phyloP scores from a whole-genome alignment of 2,888 invertebrate species.

The Ochropacha duplaris region DNA sequence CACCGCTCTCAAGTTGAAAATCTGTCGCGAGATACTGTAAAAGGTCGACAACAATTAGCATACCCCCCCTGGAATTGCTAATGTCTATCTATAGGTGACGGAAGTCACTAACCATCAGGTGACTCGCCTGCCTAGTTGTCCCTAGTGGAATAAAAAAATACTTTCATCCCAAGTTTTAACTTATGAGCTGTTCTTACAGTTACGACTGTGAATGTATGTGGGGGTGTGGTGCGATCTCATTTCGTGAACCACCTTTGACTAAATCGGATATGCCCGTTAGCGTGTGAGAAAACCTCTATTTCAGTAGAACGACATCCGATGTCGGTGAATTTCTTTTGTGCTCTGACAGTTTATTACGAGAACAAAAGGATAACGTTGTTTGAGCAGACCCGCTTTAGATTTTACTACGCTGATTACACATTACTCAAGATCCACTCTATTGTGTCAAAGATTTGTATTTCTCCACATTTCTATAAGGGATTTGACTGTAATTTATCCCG shows the following conservation, averaged over 20 bases:
- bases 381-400: slow-evolving; percentile 69
- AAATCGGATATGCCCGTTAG: slow-evolving; percentile 48
- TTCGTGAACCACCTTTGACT: slow-evolving; percentile 51
- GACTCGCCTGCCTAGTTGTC: no score
- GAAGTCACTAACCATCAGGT: no score
- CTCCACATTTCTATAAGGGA: slow-evolving; percentile 57
- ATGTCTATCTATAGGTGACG: no score
- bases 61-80: no score
- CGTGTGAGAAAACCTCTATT: slow-evolving; percentile 53
- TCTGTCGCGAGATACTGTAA: no score
- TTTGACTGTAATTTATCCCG: slow-evolving; percentile 56
- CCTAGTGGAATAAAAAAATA: no score
- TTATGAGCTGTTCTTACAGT: slow-evolving; percentile 19
- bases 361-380: slow-evolving; percentile 71
- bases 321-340: slow-evolving; percentile 72
- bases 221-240: slow-evolving; percentile 37
- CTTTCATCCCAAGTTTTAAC: background rate
- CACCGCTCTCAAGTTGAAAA: no score
- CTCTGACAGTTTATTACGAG: slow-evolving; percentile 73
- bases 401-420: slow-evolving; percentile 68
- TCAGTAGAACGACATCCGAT: slow-evolving; percentile 60
- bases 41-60: no score
- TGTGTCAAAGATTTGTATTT: slow-evolving; percentile 63
- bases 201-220: slow-evolving; percentile 23
- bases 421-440: slow-evolving; percentile 64